Evolutionary conservation across 2,797 vertebrate species (phyloP), one percentile per base, ranked within the genome.

Genomic region (Cryptoblepharus egeriae): DNA sequence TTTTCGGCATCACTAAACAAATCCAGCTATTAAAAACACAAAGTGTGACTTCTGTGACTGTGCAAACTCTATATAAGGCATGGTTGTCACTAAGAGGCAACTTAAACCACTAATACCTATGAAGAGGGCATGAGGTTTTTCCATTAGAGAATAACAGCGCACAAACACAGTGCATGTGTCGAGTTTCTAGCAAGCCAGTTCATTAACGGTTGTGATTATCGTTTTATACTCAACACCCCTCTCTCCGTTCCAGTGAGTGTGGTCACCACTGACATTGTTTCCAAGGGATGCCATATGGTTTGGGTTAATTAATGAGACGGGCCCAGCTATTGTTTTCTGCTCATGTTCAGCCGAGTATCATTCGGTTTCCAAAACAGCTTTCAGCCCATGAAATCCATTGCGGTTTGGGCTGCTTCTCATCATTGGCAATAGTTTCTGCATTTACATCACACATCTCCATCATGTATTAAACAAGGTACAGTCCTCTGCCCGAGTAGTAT

Each of bases 301-400:
- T 91, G 88, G 86, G 92, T 95, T 93, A 92, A 95, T 95, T 93
- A 94, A 94, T 94, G 88, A 89, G 88, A 89, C 90, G 90, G 90
- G 87, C 85, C 91, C 91, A 90, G 87, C 88, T 91, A 94, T 95
- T 94, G 91, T 93, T 95, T 94, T 95, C 84, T 92, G 87, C 77
- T 93, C 86, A 85, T 87, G 79, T 87, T 94, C 90, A 93, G 93
- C 91, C 88, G 85, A 91, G 87, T 73, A 93, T 88, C 49, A 87
- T 72, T 85, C 81, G 86, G 90, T 92, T 95, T 94, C 91, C 92
- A 92, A 95, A 95, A 94, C 90, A 94, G 82, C 16, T 73, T 77
- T 28, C 83, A 68, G 42, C 86, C 91, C 88, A 90, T 92, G 86
- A 4, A 5, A 90, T 87, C 90, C 55, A 32, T 83, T 83, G 78